A percentile compares a stretch with the other conserved stretches of the same genome.
Conservation (phyloP, 2,888 invertebrate genomes). For the Erebia epiphron region DNA sequence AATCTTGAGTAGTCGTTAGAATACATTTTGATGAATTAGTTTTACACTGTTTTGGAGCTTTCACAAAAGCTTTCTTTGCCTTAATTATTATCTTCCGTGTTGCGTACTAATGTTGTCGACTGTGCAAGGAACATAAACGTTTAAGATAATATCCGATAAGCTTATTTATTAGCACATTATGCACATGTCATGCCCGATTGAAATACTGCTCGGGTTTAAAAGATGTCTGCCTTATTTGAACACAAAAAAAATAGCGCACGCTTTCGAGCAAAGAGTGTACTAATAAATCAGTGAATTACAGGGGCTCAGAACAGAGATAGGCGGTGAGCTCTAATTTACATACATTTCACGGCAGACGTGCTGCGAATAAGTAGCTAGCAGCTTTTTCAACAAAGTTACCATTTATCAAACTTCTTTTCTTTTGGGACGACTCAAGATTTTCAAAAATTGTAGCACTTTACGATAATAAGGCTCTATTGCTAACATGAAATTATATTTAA, state of each 20-base stretch:
- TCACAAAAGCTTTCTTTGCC: background rate
- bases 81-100: background rate
- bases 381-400: slow-evolving; percentile 23
- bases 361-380: slow-evolving; percentile 29
- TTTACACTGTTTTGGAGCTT: background rate
- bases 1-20: background rate
- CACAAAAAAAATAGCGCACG: slow-evolving; percentile 3
- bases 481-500: too few species aligned
- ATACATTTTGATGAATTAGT: background rate
- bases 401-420: slow-evolving; percentile 5
- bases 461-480: too few species aligned
- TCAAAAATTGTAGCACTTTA: too few species aligned
- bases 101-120: too few species aligned
- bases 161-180: background rate
- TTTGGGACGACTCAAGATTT: background rate
- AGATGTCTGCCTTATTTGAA: background rate
- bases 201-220: background rate
- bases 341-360: slow-evolving; percentile 40
- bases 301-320: slow-evolving; percentile 49
- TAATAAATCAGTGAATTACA: slow-evolving; percentile 67
- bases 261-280: slow-evolving; percentile 17
- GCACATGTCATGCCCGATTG: background rate
- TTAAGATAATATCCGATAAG: background rate
- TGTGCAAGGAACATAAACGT: too few species aligned
- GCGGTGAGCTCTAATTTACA: slow-evolving; percentile 55